These are phyloP conservation scores for Cremastinae sp. DNA, from an alignment of 2,888 invertebrate genomes.

Conservation along the genomic window DNA sequence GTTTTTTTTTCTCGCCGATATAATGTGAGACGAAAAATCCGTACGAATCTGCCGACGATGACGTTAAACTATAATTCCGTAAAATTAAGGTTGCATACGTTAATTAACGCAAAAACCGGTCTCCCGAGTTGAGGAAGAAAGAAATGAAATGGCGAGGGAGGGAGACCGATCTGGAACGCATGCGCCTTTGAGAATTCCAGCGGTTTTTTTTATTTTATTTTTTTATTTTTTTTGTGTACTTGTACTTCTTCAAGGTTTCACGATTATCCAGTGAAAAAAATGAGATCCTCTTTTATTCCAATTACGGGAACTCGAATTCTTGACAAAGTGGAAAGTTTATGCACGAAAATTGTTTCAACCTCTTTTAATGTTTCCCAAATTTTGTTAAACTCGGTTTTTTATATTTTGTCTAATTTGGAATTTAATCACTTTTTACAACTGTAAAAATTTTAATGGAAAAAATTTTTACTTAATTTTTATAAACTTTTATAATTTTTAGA, in stretches of 20 bases:
- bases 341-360: conserved; percentile 6
- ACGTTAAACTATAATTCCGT: conserved; percentile 77
- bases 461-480: too few species aligned
- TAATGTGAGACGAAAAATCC: conserved; percentile 17
- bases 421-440: too few species aligned
- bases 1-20: conserved; percentile 37
- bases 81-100: conserved; percentile 77
- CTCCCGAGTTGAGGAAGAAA: conserved; percentile 21
- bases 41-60: conserved; percentile 58
- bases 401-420: too few species aligned
- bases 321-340: conserved; percentile 26
- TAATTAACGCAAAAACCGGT: conserved; percentile 76
- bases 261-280: conserved; percentile 25
- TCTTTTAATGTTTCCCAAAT: conserved; percentile 1
- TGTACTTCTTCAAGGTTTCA: neutral
- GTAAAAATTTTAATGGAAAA: too few species aligned
- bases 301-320: conserved; percentile 21
- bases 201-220: conserved; percentile 5
- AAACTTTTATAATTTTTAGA: too few species aligned
- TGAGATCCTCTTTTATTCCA: conserved; percentile 6
- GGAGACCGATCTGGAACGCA: conserved; percentile 33
- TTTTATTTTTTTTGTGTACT: neutral
- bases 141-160: neutral
- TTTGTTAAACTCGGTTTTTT: neutral
- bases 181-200: conserved; percentile 36